Conservation (phyloP, 2,113 vertebrate genomes). For the Hepsetus odoe region DNA sequence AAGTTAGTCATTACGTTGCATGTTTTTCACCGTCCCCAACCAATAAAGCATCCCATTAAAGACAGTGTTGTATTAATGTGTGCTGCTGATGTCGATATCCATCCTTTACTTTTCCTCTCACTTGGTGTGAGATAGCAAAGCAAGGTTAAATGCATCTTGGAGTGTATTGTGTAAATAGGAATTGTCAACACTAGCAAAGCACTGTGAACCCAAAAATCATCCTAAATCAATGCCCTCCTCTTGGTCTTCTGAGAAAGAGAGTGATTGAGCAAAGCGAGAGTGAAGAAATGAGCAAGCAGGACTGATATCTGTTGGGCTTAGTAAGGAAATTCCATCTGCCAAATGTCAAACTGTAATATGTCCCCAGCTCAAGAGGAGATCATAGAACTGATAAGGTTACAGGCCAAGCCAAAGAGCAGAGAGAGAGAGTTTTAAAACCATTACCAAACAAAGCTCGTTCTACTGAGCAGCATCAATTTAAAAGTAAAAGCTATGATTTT, state of each 20-base stretch:
- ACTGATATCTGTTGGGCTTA: constrained; percentile 33
- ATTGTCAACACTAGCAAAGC: background rate
- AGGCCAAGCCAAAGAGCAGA: background rate
- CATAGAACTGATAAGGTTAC: constrained; percentile 9
- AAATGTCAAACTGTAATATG: constrained; percentile 21
- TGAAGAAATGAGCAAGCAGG: constrained; percentile 22
- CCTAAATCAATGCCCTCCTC: constrained; percentile 23
- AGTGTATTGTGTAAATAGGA: background rate
- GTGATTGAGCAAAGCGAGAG: constrained; percentile 5
- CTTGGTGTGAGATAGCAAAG: background rate
- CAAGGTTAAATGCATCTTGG: background rate
- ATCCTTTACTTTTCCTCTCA: background rate
- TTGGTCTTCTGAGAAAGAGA: constrained; percentile 9
- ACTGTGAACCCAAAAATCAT: background rate
- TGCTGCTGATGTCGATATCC: background rate
- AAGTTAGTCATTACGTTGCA: background rate
- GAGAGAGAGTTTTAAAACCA: background rate
- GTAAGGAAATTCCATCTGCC: constrained; percentile 40
- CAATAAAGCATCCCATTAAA: background rate
- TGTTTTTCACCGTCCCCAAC: background rate
- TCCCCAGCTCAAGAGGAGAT: constrained; percentile 16
- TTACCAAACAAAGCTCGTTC: background rate
- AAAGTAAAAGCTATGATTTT: constrained; percentile 1
- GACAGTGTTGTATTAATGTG: background rate
- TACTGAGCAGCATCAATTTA: background rate